These are phyloP conservation scores for Embiotoca jacksoni DNA, from an alignment of 2,113 vertebrate species.

Conservation along the genomic window DNA sequence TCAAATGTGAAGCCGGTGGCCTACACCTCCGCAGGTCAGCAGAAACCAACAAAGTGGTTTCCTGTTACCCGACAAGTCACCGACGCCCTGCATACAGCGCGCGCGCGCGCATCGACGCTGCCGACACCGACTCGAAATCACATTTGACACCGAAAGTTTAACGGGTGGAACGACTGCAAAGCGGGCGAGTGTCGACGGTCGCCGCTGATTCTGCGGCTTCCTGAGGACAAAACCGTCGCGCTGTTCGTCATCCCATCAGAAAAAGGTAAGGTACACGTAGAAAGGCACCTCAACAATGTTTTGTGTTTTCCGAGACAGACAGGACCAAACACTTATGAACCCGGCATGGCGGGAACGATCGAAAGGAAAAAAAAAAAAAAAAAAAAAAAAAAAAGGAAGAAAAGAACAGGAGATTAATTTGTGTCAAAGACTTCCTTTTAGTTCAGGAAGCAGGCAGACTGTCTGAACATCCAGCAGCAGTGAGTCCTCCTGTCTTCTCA, in stretches of 20 bases:
- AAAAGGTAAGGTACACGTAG: constrained; percentile 67
- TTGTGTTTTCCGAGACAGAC: constrained; percentile 48
- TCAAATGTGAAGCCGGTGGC: constrained; percentile 8
- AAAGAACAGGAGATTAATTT: constrained; percentile 1
- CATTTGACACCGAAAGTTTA: constrained; percentile 26
- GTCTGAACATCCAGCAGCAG: constrained; percentile 35
- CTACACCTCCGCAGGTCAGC: constrained; percentile 3
- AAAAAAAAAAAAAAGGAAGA: constrained; percentile 7
- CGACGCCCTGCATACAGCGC: constrained; percentile 5
- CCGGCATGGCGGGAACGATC: background rate
- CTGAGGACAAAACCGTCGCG: background rate
- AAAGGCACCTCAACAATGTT: constrained; percentile 74
- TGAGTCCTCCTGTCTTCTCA: constrained; percentile 18
- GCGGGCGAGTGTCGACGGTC: background rate
- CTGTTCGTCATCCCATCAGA: constrained; percentile 25
- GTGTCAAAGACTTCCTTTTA: constrained; percentile 9
- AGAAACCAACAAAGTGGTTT: background rate
- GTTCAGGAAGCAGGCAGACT: background rate
- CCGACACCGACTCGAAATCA: background rate
- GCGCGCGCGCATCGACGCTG: background rate
- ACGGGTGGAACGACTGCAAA: constrained; percentile 30
- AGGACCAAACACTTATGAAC: constrained; percentile 21
- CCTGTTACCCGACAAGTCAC: background rate
- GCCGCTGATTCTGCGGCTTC: constrained; percentile 25
- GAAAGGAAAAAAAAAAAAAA: background rate